A percentile compares a stretch with the other conserved stretches of the same genome.
Evolutionary conservation across 2,888 invertebrate genomes (phyloP).

Genomic region (Drosophila trichaetosa): DNA sequence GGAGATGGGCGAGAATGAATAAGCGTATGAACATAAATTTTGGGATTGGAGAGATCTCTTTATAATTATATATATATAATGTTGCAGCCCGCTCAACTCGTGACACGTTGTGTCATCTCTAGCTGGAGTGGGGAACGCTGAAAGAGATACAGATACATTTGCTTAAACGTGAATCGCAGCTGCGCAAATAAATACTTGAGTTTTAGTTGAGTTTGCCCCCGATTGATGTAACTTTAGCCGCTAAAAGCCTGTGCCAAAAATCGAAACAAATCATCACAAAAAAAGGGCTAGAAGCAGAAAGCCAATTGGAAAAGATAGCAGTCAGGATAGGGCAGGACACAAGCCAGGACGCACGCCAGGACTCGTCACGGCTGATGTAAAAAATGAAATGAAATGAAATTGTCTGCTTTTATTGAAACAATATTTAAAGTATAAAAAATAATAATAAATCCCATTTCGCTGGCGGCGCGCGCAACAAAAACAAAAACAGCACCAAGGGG

Average conservation of each 20-base stretch:
- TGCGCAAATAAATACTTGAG: conserved; percentile 71
- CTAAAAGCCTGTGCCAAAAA: conserved; percentile 66
- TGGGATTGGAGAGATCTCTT: not conserved
- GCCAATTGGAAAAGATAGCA: conserved; percentile 41
- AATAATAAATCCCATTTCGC: conserved; percentile 78
- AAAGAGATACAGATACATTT: conserved; percentile 66
- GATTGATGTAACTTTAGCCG: conserved; percentile 66
- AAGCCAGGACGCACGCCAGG: not conserved
- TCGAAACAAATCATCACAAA: not conserved
- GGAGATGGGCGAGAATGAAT: not conserved
- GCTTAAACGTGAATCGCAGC: conserved; percentile 52
- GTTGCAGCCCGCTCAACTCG: not conserved
- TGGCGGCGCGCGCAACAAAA: conserved; percentile 66
- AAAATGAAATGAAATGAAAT: conserved; percentile 35
- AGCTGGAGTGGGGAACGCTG: conserved; percentile 49
- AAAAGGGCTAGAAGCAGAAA: conserved; percentile 51
- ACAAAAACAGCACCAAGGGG: conserved; percentile 53
- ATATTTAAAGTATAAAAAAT: conserved; percentile 74
- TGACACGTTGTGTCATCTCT: conserved; percentile 34
- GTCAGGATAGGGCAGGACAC: not conserved
- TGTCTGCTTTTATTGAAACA: conserved; percentile 66
- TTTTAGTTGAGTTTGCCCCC: conserved; percentile 39
- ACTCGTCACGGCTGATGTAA: conserved; percentile 25
- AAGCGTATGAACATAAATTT: not conserved
- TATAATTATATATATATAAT: not conserved